Evolutionary conservation across 2,888 invertebrate species (phyloP), one percentile per base, ranked within the genome.

Genomic region (Catonia carolina): DNA sequence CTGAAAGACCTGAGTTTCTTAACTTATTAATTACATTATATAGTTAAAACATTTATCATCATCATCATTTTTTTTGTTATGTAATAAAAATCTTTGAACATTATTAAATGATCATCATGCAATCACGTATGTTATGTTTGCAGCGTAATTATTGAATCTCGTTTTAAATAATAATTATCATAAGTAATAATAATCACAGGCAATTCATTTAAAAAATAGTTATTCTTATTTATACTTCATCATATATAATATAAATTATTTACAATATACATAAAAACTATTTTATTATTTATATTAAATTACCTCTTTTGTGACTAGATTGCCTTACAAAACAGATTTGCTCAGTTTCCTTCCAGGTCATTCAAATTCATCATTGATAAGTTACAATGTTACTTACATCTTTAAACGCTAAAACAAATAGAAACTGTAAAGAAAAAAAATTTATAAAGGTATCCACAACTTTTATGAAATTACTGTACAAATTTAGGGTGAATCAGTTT

Each of bases 201-300:
- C 60, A 62, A 53, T 52, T 58, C 56, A 55, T 56, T 61, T 56
- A 62, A 61, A 45, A 62, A 62, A 62, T 62, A 62, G 58, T 56
- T 60, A 58, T 55, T 52, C 57, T 58, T 45, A 56, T 47, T 55
- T 61, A 51, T 50, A 14, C 53, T 49, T 58, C 47, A 54, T 41
- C n/a, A n/a, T 58, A 58, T 53, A 54, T 42, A 18, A 54, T 45
- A 45, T 23, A 45, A 45, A 45, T 42, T 58, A 49, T 58, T 53
- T 54, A 58, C 54, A 33, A 50, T 49, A 27, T 27, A 27, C 27
- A 27, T 27, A 27, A 27, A 27, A 27, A 27, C 27, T 27, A 27
- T 27, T 27, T 27, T n/a, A n/a, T n/a, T n/a, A n/a, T n/a, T n/a
- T 27, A 27, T 27, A 27, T 27, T 27, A 27, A 45, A 14, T 41